Evolutionary conservation across 2,113 vertebrate species (phyloP), one percentile per base, ranked within the genome.

Genomic region (Eolophus roseicapilla): DNA sequence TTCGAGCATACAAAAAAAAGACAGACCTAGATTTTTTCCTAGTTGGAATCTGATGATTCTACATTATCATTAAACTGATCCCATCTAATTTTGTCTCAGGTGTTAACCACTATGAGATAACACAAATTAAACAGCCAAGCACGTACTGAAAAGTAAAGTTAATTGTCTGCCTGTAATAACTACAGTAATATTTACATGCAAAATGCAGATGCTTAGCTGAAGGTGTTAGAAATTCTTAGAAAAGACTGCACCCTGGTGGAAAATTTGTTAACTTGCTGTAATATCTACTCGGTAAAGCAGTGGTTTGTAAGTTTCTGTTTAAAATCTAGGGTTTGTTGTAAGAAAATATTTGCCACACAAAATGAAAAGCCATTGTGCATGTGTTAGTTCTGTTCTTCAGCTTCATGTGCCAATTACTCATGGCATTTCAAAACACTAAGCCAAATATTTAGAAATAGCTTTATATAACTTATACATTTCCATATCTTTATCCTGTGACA

Each of bases 171-270:
- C 49, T 50, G 47, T 60, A 88, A 79, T 2, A 92, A 37, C 37
- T 91, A 65, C 64, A 93, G 73, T 18, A 86, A 3, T 91, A 79
- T 68, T 77, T 47, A 52, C 27, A 65, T 16, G 18, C 43, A 87
- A 90, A 95, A 96, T 13, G 18, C 77, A 91, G 55, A 65, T 25
- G 50, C 35, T 88, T 53, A 86, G 83, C 69, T 76, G 69, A 85
- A 91, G 53, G 71, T 77, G 55, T 23, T 65, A 74, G 75, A 89
- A 96, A 96, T 94, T 59, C 90, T 96, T 94, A 95, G 92, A 97
- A 96, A 85, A 97, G 80, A 70, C 97, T 97, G 97, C 97, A 97
- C 96, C 90, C 97, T 97, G 77, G 89, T 97, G 97, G 97, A 96
- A 96, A 83, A 95, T n/a, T 44, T 91, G 87, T 63, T 91, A 95